Evolutionary conservation across 1,140 invertebrate genomes (phyloP), one percentile per base, ranked within the genome.

Genomic region (Leptinotarsa undecemlineata): DNA sequence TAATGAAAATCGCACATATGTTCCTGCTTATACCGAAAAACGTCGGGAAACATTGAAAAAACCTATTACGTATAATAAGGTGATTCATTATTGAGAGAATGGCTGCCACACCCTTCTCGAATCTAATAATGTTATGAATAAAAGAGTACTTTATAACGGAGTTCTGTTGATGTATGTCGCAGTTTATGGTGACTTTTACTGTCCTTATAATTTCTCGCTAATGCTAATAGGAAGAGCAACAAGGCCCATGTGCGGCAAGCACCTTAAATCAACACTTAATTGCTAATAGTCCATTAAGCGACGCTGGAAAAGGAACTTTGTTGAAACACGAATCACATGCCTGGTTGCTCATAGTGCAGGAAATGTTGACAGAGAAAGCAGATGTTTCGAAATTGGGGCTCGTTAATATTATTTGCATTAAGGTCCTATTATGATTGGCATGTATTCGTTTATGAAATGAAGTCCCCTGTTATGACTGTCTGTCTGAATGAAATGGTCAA

Each of bases 211-310:
- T 76, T 76, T 71, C 77, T 71, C 63, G 74, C 70, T 76, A 78
- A 78, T 78, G 77, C 72, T 78, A 76, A 78, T 78, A 76, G 72
- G 63, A 76, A 66, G 60, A 76, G 77, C 72, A 78, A 76, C 74
- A 76, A 72, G 62, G 70, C 77, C 72, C 68, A 73, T 67, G 74
- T 77, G 74, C 71, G 63, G 68, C 69, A 42, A 68, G 15, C 71
- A 68, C 48, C 72, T 73, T 78, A 78, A 78, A 78, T 78, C 77
- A 78, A 72, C 74, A 76, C 74, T 74, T 78, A 78, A 78, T 78
- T 78, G 77, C 77, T 76, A 78, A 78, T 78, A 78, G 77, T 72
- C 77, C 77, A 74, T 78, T 76, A 70, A 72, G 74, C 72, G 68
- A 71, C 63, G 71, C 68, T 48, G 72, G 47, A 69, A 76, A 42